Evolutionary conservation across 2,888 invertebrate genomes (phyloP).

Genomic region (Cryptophagus acutangulus): DNA sequence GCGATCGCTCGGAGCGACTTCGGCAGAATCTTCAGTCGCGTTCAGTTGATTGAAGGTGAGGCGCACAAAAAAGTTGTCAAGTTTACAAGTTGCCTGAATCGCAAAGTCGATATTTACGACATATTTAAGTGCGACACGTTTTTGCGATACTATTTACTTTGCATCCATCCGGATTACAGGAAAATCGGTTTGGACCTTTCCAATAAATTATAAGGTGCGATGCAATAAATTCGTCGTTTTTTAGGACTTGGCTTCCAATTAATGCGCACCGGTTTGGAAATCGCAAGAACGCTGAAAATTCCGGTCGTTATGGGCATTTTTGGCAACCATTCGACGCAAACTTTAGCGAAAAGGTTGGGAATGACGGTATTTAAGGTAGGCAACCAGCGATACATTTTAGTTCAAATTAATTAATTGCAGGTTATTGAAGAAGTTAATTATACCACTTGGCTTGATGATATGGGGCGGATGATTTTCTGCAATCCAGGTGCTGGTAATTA

Average conservation of each 20-base stretch:
- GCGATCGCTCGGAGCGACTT: constrained; percentile 37
- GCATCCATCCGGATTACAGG: constrained; percentile 37
- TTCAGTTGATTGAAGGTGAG: constrained; percentile 38
- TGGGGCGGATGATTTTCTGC: constrained; percentile 47
- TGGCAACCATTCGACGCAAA: constrained; percentile 34
- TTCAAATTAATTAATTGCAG: constrained; percentile 4
- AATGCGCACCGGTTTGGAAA: constrained; percentile 34
- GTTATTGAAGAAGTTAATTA: constrained; percentile 44
- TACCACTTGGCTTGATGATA: constrained; percentile 44
- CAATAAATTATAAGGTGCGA: constrained; percentile 9
- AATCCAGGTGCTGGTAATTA: constrained; percentile 52
- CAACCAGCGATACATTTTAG: constrained; percentile 10
- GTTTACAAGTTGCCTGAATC: constrained; percentile 35
- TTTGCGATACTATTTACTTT: constrained; percentile 38
- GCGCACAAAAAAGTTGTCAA: constrained; percentile 35
- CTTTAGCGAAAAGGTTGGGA: constrained; percentile 36
- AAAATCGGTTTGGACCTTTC: constrained; percentile 33
- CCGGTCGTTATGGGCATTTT: constrained; percentile 40
- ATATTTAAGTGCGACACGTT: constrained; percentile 38
- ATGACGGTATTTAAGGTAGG: constrained; percentile 31
- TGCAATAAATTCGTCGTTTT: constrained; percentile 6
- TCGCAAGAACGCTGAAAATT: constrained; percentile 39
- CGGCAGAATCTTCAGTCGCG: constrained; percentile 39
- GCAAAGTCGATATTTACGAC: constrained; percentile 41
- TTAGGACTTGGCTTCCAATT: constrained; percentile 34